Percentiles rank a stretch among this genome's conserved stretches.
These are phyloP conservation scores for Melanotus villosus DNA, from an alignment of 2,888 invertebrate species.

Conservation along the genomic window DNA sequence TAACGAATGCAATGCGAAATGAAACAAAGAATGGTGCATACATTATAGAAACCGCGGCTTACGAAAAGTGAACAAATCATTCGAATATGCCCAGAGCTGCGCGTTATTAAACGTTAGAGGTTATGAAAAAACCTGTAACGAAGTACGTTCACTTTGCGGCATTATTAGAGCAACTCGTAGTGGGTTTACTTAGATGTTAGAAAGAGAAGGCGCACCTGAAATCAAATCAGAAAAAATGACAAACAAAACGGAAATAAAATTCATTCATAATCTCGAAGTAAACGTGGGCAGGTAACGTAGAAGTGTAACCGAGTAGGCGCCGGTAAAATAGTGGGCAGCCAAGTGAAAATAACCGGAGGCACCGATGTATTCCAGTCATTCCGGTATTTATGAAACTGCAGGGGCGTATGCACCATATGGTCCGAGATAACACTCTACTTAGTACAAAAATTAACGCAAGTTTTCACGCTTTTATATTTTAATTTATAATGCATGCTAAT, in stretches of 20 bases:
- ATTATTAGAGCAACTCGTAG: background rate
- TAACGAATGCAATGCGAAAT: background rate
- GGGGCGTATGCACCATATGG: constrained; percentile 44
- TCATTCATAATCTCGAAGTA: constrained; percentile 38
- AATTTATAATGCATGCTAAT: background rate
- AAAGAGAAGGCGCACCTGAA: background rate
- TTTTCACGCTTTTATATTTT: background rate
- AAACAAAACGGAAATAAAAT: constrained; percentile 34
- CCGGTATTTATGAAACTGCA: constrained; percentile 41
- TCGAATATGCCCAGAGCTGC: background rate
- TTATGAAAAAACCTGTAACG: background rate
- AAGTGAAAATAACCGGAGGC: constrained; percentile 40
- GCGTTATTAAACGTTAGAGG: background rate
- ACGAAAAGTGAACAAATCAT: constrained; percentile 13
- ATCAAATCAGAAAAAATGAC: background rate
- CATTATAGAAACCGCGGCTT: constrained; percentile 10
- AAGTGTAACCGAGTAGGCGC: constrained; percentile 39
- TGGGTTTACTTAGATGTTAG: background rate
- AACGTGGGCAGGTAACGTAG: constrained; percentile 35
- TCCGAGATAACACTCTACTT: constrained; percentile 16
- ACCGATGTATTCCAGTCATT: constrained; percentile 38
- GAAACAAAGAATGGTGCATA: constrained; percentile 3
- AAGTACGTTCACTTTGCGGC: background rate
- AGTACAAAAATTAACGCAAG: background rate
- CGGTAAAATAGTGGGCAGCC: constrained; percentile 38